Conservation (phyloP, 1,140 invertebrate species). For the Sitophilus oryzae region DNA sequence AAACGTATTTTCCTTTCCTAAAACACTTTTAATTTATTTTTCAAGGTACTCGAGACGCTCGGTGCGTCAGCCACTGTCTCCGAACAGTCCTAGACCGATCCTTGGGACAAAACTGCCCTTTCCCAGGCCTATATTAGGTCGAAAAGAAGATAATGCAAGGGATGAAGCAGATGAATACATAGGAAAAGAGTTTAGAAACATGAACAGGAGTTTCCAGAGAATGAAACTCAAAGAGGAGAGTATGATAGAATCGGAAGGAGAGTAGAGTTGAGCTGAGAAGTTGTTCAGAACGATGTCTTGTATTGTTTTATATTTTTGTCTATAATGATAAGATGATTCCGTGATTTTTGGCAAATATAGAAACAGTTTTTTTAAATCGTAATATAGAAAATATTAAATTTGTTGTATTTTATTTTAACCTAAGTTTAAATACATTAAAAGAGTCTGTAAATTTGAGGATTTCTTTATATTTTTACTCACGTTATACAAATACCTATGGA, state of each 20-base stretch:
- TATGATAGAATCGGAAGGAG: conserved; percentile 5
- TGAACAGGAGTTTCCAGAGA: conserved; percentile 30
- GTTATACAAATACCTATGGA: conserved; percentile 4
- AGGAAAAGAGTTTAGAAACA: conserved; percentile 33
- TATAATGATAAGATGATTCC: no score
- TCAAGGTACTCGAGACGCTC: conserved; percentile 38
- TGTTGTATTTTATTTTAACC: not conserved
- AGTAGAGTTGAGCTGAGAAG: conserved; percentile 14
- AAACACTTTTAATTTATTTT: no score
- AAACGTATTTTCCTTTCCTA: no score
- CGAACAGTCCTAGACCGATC: conserved; percentile 34
- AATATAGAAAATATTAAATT: no score
- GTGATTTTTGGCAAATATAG: no score
- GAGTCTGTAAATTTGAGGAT: not conserved
- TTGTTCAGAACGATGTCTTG: not conserved
- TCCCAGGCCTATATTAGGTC: conserved; percentile 36
- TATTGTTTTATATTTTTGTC: no score
- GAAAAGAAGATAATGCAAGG: conserved; percentile 25
- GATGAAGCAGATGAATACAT: conserved; percentile 30
- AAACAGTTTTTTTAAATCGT: no score
- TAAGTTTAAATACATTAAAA: not conserved
- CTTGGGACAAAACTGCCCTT: conserved; percentile 33
- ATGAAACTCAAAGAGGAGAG: conserved; percentile 33
- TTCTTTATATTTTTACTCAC: conserved; percentile 1
- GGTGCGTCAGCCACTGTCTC: conserved; percentile 20